Conservation (phyloP, 1,140 invertebrate species). For the Tenebrio molitor region DNA sequence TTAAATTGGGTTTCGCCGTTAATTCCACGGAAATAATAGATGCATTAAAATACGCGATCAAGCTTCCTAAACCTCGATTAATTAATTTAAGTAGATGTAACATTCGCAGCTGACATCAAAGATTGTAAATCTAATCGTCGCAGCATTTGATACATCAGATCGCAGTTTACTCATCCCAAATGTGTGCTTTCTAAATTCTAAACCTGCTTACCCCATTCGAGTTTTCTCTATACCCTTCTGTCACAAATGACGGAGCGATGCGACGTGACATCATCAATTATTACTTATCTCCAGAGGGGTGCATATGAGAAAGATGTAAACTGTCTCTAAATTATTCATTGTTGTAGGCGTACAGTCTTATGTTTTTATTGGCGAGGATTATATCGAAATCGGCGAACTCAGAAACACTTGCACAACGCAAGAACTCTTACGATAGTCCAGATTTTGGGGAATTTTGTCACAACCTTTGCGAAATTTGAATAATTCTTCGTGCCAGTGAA, state of each 20-base stretch:
- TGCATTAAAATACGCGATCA: too few species aligned
- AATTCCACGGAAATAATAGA: too few species aligned
- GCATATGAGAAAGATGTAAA: constrained; percentile 22
- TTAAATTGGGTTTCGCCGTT: too few species aligned
- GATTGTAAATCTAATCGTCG: too few species aligned
- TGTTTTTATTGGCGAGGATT: too few species aligned
- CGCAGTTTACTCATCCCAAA: too few species aligned
- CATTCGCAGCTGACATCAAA: too few species aligned
- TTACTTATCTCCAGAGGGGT: constrained; percentile 2
- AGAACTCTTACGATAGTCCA: background rate
- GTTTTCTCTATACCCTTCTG: background rate
- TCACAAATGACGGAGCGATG: constrained; percentile 7
- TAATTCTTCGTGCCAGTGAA: background rate
- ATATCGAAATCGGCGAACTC: background rate
- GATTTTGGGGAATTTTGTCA: constrained; percentile 13
- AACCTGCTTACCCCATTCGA: background rate
- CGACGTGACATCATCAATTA: constrained; percentile 29
- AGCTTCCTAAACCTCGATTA: too few species aligned
- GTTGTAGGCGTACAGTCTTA: too few species aligned
- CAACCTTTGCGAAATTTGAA: constrained; percentile 4
- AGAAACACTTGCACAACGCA: background rate
- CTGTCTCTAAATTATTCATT: constrained; percentile 14
- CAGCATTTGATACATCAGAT: too few species aligned
- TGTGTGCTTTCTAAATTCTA: background rate
- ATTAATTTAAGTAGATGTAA: too few species aligned